Evolutionary conservation across 2,113 vertebrate species (phyloP), one percentile per base, ranked within the genome.

Genomic region (Xiphophorus hellerii): DNA sequence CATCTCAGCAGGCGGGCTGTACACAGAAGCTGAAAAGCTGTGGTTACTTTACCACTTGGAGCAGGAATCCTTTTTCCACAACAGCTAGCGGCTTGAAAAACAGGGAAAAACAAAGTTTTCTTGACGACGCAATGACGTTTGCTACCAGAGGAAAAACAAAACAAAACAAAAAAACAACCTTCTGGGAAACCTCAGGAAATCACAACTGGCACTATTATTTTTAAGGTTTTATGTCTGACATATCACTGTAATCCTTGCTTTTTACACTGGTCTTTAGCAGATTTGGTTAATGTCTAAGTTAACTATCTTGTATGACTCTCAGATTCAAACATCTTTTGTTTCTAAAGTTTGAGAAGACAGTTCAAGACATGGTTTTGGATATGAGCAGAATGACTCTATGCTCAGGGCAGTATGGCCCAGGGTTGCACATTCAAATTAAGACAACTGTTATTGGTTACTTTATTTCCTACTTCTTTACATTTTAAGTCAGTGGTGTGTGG

Each of bases 151-250:
- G 44, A 48, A 48, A 66, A 81, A 61, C 31, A 72, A 80, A 79
- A 72, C 72, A 61, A 80, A 79, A 72, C 69, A 61, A 39, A 68
- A 78, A 60, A 39, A 71, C 78, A 72, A 74, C 44, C 44, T 80
- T 85, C 87, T 75, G 76, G 83, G 78, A 91, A 90, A 85, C 85
- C 73, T 84, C 86, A 90, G 88, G 84, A 92, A 94, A 90, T 93
- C 84, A 83, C 82, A 91, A 87, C 77, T 88, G 84, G 89, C 86
- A 87, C 78, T 85, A 81, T 90, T 92, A 88, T 90, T 91, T 84
- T 80, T 81, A 88, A 90, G 79, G 83, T 86, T 85, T 90, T 87
- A 92, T 67, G 80, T 80, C 83, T 87, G 83, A 84, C 82, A 89
- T 88, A 93, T 90, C 84, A 88, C 79, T 68, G 78, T 73, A 84